Base-by-base conservation (phyloP, 2,888 invertebrate genomes). In the Amiota communis region DNA sequence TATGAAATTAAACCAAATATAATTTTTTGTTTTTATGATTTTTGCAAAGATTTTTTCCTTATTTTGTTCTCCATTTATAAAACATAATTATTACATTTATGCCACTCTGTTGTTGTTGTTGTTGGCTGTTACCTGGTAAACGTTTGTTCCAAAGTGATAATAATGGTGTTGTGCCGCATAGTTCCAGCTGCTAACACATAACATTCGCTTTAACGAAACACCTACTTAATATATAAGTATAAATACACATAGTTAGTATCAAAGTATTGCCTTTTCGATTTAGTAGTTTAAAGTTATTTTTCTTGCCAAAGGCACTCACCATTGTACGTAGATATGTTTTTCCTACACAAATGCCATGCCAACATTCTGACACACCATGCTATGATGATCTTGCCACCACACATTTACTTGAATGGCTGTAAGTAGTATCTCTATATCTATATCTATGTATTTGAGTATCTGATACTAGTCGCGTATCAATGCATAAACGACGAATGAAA, bases 81-180 rank as follows among this genome's bases (percentile, higher is more conserved):
- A 59, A 59, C 59, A 59, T 59, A 59, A 12, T 59, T 59, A 59
- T 59, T 20, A 23, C 59, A 59, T 59, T 59, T 59, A 12, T 59
- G 20, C 20, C 59, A 59, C 59, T 59, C 12, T 36, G 36, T 6
- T 36, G 36, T 36, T 2, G 6, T 36, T 36, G 36, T 36, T 2
- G 6, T 36, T 36, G 36, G 36, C 36, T 6, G 36, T 36, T 36
- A 36, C 36, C 36, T 6, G 6, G 36, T 36, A 36, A 36, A 36
- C 8, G 36, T 36, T 36, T 36, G 0, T 6, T 36, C 6, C 36
- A 36, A 36, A 36, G 36, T 6, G 36, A 36, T 36, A 36, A 36
- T 36, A 36, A 36, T 36, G 6, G 6, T 36, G 36, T 2, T 23
- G 23, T 20, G 23, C 59, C 59, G 59, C 59, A 59, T 59, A 59